Evolutionary conservation across 2,113 vertebrate genomes (phyloP), one percentile per base, ranked within the genome.

Genomic region (Sinocyclocheilus maitianheensis): DNA sequence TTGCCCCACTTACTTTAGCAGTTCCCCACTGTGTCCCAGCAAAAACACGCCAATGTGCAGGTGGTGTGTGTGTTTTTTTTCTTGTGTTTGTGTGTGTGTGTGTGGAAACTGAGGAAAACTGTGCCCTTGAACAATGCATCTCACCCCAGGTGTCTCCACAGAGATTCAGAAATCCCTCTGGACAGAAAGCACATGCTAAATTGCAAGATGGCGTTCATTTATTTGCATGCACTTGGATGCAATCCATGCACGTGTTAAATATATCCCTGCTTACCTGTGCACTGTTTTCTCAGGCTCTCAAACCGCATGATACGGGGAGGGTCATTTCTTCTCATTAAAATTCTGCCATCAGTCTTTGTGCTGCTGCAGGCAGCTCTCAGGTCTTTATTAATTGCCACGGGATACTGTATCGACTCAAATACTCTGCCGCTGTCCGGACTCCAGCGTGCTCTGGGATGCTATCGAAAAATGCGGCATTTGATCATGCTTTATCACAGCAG

Each of bases 361-460:
- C 18, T 5, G 46, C 81, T 67, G 81, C 46, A 65, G 53, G 77
- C 13, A 22, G 58, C 34, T 67, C 62, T 63, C 71, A 5, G 63
- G 30, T 62, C 81, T 81, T 86, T 84, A 84, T 84, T 86, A 89
- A 86, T 84, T 34, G 53, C 76, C 3, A 30, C 77, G 71, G 83
- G 77, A 86, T 62, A 26, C 67, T 72, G 81, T 86, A 81, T 81
- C 14, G 87, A 76, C 84, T 84, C 43, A 3, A 51, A 16, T 51
- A 1, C 43, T 46, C 37, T 26, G 63, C 53, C 58, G 43, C 22
- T 63, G 22, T 63, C 78, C 4, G 3, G 37, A 65, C n/a, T 30
- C 80, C 63, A 22, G 62, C 6, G 1, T 51, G 80, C 24, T 53
- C 63, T 12, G 43, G 63, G 80, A 71, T 20, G 53, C 80, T 30